Base-by-base conservation (phyloP, 1,140 invertebrate species). In the Drosophila lacertosa region DNA sequence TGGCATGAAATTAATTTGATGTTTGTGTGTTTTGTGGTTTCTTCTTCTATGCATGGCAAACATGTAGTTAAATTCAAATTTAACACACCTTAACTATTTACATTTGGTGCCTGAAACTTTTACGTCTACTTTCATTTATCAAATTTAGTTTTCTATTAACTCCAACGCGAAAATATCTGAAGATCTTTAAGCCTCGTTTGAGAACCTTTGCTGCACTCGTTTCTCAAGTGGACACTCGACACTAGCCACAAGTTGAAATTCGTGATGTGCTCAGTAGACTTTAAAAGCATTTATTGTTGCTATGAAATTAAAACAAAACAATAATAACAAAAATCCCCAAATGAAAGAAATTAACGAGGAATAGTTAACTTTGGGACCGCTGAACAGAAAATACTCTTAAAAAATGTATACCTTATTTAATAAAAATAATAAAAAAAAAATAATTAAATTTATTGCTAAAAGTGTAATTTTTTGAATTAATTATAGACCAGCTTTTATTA, bases 1-100 rank as follows among this genome's bases (percentile, higher is more conserved):
- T 58, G 64, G 16, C 63, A 67, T 72, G 50, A 67, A 72, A 72
- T 72, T 60, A 54, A 54, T 54, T 59, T 50, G 22, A 13, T 20
- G 18, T 33, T 7, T 54, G 16, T 33, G 11, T 54, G 16, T 35
- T 50, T 48, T 33, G 3, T 67, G 33, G 15, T 50, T 29, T 22
- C 15, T 29, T 22, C 15, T 60, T 26, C 44, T 26, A 9, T 42
- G 2, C 15, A 9, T 35, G 1, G n/a, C 16, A 39, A 22, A 22
- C 22, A 18, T 10, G 6, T 33, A 29, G 7, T 32, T 32, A 45
- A 2, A 33, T 11, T 11, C 2, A 11, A 11, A 33, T n/a, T 4
- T 1, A n/a, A 33, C 10, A 33, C 18, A 35, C 11, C 11, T 4
- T 1, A 3, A 35, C n/a, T 35, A 26, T 26, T 26, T 5, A 26